Conservation (phyloP, 2,797 vertebrate species). For the Dallia pectoralis region DNA sequence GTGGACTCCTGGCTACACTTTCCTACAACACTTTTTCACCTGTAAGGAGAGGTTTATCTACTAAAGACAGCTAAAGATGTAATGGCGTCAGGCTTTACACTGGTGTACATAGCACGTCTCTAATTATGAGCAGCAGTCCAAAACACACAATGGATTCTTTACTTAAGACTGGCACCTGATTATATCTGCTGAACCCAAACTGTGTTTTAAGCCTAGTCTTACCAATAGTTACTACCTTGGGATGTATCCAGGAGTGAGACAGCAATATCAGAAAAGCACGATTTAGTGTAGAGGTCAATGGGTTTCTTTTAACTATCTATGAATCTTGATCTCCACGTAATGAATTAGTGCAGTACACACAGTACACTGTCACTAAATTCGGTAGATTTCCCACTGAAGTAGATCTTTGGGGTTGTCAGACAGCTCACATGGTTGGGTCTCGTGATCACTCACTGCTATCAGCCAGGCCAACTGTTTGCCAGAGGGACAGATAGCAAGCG, state of each 20-base stretch:
- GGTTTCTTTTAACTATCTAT: neutral
- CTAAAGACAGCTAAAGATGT: neutral
- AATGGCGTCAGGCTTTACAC: neutral
- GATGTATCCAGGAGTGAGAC: neutral
- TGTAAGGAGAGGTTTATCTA: neutral
- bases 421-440: conserved; percentile 20
- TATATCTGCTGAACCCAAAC: neutral
- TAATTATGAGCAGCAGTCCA: neutral
- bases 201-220: neutral
- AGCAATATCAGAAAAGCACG: neutral
- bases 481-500: conserved; percentile 38
- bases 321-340: neutral
- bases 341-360: neutral
- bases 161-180: neutral
- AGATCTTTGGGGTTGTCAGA: neutral
- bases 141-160: neutral
- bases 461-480: conserved; percentile 40
- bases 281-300: neutral
- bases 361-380: conserved; percentile 10
- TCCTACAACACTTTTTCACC: neutral
- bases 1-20: neutral
- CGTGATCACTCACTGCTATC: conserved; percentile 49
- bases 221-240: neutral
- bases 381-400: conserved; percentile 8
- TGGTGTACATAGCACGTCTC: neutral